These are phyloP conservation scores for Drosophila eohydei DNA, from an alignment of 2,888 invertebrate genomes.

Conservation along the genomic window DNA sequence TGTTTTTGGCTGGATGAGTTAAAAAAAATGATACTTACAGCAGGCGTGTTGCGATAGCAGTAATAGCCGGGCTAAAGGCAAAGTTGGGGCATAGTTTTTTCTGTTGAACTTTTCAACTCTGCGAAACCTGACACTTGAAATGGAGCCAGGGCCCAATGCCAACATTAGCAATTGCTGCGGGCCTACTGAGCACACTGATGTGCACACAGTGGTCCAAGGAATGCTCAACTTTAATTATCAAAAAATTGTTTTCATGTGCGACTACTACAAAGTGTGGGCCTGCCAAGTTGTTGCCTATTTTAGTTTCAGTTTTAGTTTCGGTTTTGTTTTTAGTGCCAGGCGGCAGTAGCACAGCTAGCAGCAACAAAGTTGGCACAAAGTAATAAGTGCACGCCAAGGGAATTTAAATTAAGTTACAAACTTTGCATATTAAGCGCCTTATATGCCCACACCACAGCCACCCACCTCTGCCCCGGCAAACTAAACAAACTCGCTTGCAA, in stretches of 20 bases:
- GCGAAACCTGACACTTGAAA: conserved; percentile 62
- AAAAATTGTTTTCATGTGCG: conserved; percentile 67
- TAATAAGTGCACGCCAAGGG: conserved; percentile 69
- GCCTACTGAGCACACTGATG: conserved; percentile 16
- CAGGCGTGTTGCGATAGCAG: conserved; percentile 27
- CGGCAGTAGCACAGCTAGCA: conserved; percentile 23
- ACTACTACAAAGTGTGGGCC: conserved; percentile 58
- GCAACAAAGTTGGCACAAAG: conserved; percentile 61
- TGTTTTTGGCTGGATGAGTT: conserved; percentile 17
- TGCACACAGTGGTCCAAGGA: conserved; percentile 20
- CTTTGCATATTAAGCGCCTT: conserved; percentile 68
- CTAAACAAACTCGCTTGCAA: conserved; percentile 49
- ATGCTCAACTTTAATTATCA: conserved; percentile 65
- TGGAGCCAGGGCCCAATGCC: conserved; percentile 64
- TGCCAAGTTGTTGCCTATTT: conserved; percentile 54
- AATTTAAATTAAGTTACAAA: conserved; percentile 77
- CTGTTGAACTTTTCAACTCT: conserved; percentile 49
- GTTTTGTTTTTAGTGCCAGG: conserved; percentile 58
- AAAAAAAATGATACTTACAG: conserved; percentile 15
- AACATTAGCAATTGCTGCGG: conserved; percentile 56
- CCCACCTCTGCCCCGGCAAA: background rate
- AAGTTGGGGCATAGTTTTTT: conserved; percentile 41
- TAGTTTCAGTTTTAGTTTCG: conserved; percentile 46
- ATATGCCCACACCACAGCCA: conserved; percentile 12
- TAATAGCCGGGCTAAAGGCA: conserved; percentile 25